These are phyloP conservation scores for Lepidostoma basale DNA, from an alignment of 1,140 invertebrate genomes.

Conservation along the genomic window DNA sequence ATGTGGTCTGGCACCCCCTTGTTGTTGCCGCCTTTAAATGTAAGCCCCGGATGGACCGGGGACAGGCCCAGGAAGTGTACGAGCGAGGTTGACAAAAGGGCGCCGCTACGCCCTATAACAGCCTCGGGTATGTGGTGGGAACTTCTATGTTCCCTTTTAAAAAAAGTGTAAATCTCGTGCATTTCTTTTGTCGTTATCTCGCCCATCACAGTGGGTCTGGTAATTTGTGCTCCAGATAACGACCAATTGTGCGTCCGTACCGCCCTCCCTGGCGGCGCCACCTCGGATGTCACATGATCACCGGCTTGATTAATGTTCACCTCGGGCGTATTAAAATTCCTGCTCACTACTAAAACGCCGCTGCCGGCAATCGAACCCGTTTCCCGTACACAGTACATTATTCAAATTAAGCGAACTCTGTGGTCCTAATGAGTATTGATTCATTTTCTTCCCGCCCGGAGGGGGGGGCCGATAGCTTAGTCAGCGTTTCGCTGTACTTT, in stretches of 20 bases:
- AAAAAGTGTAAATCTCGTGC: too few species aligned
- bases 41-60: too few species aligned
- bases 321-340: constrained; percentile 44
- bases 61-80: too few species aligned
- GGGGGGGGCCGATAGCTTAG: not conserved
- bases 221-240: not conserved
- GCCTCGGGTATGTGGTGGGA: too few species aligned
- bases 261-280: constrained; percentile 11
- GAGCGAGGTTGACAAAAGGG: too few species aligned
- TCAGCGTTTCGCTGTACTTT: constrained; percentile 7
- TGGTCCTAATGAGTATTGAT: constrained; percentile 20
- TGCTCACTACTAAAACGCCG: constrained; percentile 4
- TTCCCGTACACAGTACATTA: not conserved
- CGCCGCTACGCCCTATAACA: too few species aligned
- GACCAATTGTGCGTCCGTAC: not conserved
- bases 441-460: not conserved
- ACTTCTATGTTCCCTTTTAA: too few species aligned
- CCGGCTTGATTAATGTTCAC: constrained; percentile 44
- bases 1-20: too few species aligned
- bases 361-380: constrained; percentile 16
- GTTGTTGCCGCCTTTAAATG: too few species aligned
- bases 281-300: too few species aligned
- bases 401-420: constrained; percentile 6
- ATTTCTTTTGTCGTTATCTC: too few species aligned
- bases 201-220: not conserved